Conservation (phyloP, 2,888 invertebrate species). For the Carcina quercana region DNA sequence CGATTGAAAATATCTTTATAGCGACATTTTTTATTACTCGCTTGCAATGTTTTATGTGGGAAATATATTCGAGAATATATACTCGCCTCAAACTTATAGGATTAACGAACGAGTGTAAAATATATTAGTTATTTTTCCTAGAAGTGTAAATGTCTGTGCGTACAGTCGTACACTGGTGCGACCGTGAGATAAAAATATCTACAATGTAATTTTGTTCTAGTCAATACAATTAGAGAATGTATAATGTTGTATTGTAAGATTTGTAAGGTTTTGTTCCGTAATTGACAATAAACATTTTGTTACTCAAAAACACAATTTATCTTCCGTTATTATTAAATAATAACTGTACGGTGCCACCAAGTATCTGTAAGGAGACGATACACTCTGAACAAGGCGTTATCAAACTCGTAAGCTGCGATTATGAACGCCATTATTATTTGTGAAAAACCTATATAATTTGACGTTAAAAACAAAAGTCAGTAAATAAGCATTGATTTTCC, state of each 20-base stretch:
- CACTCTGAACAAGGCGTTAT: too few relatives aligned
- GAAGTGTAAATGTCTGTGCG: neutral
- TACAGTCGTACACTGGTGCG: neutral
- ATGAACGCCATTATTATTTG: too few relatives aligned
- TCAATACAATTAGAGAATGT: conserved; percentile 36
- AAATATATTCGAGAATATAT: conserved; percentile 21
- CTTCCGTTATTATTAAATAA: too few relatives aligned
- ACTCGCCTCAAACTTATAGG: conserved; percentile 25
- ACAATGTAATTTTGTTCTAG: conserved; percentile 38
- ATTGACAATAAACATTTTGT: conserved; percentile 20
- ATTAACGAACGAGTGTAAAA: conserved; percentile 29
- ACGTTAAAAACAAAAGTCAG: too few relatives aligned
- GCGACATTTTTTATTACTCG: conserved; percentile 33
- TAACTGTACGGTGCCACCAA: too few relatives aligned
- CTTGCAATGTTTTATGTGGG: conserved; percentile 32
- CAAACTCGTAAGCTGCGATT: too few relatives aligned
- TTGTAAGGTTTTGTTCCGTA: conserved; percentile 28
- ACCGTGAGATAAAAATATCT: neutral
- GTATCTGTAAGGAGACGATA: too few relatives aligned
- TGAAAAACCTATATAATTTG: too few relatives aligned
- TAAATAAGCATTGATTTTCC: too few relatives aligned
- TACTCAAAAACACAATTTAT: too few relatives aligned
- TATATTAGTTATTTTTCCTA: conserved; percentile 2
- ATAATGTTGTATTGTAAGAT: conserved; percentile 21
- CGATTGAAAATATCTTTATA: conserved; percentile 31